These are phyloP conservation scores for Siphlonurus alternatus DNA, from an alignment of 2,888 invertebrate species.

Conservation along the genomic window DNA sequence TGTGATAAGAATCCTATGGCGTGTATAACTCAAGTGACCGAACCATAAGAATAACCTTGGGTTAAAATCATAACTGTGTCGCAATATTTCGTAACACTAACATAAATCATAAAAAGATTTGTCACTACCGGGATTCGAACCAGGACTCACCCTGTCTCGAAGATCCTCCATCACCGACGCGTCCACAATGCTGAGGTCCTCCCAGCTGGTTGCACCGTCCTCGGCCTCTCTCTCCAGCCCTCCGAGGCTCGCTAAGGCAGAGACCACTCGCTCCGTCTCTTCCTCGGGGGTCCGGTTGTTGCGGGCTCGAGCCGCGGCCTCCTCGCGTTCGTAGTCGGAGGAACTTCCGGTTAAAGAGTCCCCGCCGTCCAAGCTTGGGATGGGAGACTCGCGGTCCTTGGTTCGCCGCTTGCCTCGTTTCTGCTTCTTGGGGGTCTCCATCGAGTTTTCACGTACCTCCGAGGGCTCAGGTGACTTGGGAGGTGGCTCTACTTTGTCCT, in stretches of 20 bases:
- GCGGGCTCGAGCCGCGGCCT: background rate
- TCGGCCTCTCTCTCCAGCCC: conserved; percentile 10
- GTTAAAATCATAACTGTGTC: no score
- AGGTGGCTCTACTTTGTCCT: no score
- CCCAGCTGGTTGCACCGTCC: conserved; percentile 30
- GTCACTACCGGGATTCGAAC: no score
- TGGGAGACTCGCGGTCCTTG: background rate
- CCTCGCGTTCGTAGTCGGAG: conserved; percentile 15
- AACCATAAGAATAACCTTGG: no score
- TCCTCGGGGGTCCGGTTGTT: background rate
- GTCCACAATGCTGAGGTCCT: conserved; percentile 42
- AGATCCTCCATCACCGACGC: conserved; percentile 43
- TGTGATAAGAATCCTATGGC: no score
- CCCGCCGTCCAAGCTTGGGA: conserved; percentile 15
- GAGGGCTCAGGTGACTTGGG: no score
- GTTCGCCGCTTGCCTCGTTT: background rate
- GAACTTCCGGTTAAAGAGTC: conserved; percentile 18
- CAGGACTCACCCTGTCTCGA: conserved; percentile 51
- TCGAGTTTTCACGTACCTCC: conserved; percentile 6
- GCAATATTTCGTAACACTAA: no score
- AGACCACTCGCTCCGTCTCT: background rate
- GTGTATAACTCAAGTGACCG: no score
- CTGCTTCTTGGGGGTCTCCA: background rate
- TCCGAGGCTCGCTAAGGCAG: background rate
- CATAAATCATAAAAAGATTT: no score